A percentile compares a stretch with the other conserved stretches of the same genome.
phyloP scores from a whole-genome alignment of 2,797 vertebrate species.

The Jordanella pulchra region DNA sequence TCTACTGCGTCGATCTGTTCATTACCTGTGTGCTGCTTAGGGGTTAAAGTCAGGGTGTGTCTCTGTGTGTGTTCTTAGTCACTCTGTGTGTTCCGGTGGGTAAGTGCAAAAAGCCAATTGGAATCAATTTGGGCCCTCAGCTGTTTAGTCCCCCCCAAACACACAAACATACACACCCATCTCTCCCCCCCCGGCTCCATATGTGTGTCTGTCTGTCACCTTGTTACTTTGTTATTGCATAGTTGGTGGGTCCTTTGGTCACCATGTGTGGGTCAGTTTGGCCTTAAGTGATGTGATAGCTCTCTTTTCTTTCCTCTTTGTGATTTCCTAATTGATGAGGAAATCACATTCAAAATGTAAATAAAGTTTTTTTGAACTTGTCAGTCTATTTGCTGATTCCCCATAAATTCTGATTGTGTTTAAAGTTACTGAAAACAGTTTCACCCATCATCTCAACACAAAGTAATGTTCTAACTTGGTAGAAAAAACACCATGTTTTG shows the following conservation, averaged over 20 bases:
- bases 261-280: slow-evolving; percentile 68
- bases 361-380: no score
- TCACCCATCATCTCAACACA: neutral
- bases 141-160: slow-evolving; percentile 61
- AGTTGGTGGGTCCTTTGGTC: slow-evolving; percentile 68
- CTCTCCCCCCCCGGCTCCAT: slow-evolving; percentile 30
- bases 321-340: neutral
- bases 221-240: slow-evolving; percentile 67
- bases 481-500: neutral
- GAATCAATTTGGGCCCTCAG: slow-evolving; percentile 81
- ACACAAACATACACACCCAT: neutral
- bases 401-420: neutral
- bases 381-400: neutral
- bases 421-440: neutral
- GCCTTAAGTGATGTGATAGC: slow-evolving; percentile 19
- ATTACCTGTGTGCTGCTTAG: slow-evolving; percentile 48
- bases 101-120: slow-evolving; percentile 62
- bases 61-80: slow-evolving; percentile 56
- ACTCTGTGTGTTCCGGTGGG: slow-evolving; percentile 45
- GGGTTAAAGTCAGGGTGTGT: slow-evolving; percentile 49
- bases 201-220: slow-evolving; percentile 38
- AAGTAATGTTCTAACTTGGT: neutral
- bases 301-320: no score
- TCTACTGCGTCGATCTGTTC: slow-evolving; percentile 48
- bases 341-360: slow-evolving; percentile 14